Evolutionary conservation across 2,888 invertebrate species (phyloP).

Genomic region (Cyclophora albipunctata): DNA sequence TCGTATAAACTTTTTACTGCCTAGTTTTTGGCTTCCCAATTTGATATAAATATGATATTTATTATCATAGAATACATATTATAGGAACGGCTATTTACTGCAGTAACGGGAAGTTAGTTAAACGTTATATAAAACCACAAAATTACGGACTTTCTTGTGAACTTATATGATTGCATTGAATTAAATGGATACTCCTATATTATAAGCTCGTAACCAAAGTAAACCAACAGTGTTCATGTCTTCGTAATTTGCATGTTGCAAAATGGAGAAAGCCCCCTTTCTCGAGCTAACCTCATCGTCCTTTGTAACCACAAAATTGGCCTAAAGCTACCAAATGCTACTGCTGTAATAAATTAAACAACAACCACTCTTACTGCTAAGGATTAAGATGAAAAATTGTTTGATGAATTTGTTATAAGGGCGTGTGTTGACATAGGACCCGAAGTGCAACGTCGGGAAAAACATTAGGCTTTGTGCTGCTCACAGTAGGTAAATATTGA

Average conservation of each 20-base stretch:
- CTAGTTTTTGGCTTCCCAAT: too few species aligned
- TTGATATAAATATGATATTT: too few species aligned
- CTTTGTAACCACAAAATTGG: conserved; percentile 61
- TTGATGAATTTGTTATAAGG: conserved; percentile 55
- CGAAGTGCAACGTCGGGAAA: conserved; percentile 70
- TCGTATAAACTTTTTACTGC: too few species aligned
- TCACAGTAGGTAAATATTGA: conserved; percentile 69
- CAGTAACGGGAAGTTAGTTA: too few species aligned
- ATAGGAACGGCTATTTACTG: too few species aligned
- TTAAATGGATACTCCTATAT: too few species aligned
- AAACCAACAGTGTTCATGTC: not conserved
- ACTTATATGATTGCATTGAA: too few species aligned
- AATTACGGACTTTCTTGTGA: too few species aligned
- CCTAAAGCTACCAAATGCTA: conserved; percentile 66
- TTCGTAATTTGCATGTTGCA: not conserved
- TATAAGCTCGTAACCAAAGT: not conserved
- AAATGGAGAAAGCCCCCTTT: conserved; percentile 25
- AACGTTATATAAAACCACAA: too few species aligned
- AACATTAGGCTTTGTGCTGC: conserved; percentile 69
- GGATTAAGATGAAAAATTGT: conserved; percentile 29
- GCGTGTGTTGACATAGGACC: conserved; percentile 65
- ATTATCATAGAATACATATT: too few species aligned
- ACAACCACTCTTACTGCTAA: conserved; percentile 27
- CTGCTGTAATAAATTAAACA: conserved; percentile 60
- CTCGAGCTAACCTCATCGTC: conserved; percentile 46